A percentile compares a stretch with the other conserved stretches of the same genome.
Evolutionary conservation across 2,113 vertebrate genomes (phyloP).

Genomic region (Centropus bengalensis): DNA sequence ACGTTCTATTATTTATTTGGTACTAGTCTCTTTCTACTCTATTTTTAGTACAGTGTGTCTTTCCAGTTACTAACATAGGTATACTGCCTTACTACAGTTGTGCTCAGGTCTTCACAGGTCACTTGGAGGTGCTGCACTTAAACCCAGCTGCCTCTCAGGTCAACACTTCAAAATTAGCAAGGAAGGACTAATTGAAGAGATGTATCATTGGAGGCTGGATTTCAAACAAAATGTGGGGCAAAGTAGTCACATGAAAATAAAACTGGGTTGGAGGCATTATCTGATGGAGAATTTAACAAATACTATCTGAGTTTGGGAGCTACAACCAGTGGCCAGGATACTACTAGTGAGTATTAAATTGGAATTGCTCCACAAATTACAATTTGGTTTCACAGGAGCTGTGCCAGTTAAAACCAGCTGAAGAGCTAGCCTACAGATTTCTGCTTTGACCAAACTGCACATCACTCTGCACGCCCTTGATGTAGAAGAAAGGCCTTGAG

Average conservation of each 20-base stretch:
- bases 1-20: not conserved
- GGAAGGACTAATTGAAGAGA: not conserved
- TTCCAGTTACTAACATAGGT: not conserved
- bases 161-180: not conserved
- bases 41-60: not conserved
- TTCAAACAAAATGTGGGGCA: not conserved
- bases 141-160: not conserved
- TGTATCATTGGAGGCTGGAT: not conserved
- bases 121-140: not conserved
- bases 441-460: not conserved
- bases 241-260: not conserved
- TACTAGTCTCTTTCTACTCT: not conserved
- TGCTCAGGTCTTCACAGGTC: not conserved
- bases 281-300: constrained; percentile 39
- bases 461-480: not conserved
- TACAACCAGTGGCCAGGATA: not conserved
- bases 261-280: not conserved
- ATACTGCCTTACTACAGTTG: not conserved
- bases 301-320: not conserved
- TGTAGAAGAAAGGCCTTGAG: not conserved
- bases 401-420: constrained; percentile 16
- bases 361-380: not conserved
- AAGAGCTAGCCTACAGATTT: not conserved
- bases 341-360: not conserved
- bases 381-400: not conserved